A percentile compares a stretch with the other conserved stretches of the same genome.
Conservation (phyloP, 2,888 invertebrate species). For the Andricus quercusramuli region DNA sequence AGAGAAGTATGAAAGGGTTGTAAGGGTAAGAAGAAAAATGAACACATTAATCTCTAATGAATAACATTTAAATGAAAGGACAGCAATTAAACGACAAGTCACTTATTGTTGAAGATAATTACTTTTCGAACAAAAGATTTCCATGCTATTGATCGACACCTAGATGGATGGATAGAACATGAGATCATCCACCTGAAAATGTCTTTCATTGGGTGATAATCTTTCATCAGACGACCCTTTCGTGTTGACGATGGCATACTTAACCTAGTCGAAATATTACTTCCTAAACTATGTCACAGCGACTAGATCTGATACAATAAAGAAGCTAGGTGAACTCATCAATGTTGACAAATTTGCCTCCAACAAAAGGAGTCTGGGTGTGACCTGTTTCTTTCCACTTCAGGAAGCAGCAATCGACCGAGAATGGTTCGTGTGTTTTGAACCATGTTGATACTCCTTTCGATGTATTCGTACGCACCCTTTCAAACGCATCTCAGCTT, state of each 20-base stretch:
- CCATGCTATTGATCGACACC: not conserved
- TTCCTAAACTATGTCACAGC: not conserved
- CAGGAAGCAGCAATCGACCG: slow-evolving; percentile 58
- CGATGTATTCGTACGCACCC: slow-evolving; percentile 41
- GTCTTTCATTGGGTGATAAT: not conserved
- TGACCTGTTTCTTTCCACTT: slow-evolving; percentile 58
- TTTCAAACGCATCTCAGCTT: slow-evolving; percentile 8
- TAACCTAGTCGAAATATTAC: not conserved
- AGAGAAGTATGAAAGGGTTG: too few relatives aligned
- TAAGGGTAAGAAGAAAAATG: too few relatives aligned
- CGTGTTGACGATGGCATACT: not conserved
- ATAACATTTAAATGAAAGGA: not conserved
- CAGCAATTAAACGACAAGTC: not conserved
- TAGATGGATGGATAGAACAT: not conserved
- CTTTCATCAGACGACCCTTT: not conserved
- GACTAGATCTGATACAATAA: not conserved
- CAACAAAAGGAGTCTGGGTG: slow-evolving; percentile 3
- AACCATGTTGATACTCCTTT: slow-evolving; percentile 56
- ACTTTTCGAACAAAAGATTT: not conserved
- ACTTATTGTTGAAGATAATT: not conserved
- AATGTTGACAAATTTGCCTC: slow-evolving; percentile 20
- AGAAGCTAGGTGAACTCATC: slow-evolving; percentile 16
- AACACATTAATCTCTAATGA: not conserved
- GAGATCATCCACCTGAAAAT: not conserved
- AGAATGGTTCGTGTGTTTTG: slow-evolving; percentile 60